phyloP scores from a whole-genome alignment of 1,140 invertebrate genomes.

The Listronotus oregonensis region DNA sequence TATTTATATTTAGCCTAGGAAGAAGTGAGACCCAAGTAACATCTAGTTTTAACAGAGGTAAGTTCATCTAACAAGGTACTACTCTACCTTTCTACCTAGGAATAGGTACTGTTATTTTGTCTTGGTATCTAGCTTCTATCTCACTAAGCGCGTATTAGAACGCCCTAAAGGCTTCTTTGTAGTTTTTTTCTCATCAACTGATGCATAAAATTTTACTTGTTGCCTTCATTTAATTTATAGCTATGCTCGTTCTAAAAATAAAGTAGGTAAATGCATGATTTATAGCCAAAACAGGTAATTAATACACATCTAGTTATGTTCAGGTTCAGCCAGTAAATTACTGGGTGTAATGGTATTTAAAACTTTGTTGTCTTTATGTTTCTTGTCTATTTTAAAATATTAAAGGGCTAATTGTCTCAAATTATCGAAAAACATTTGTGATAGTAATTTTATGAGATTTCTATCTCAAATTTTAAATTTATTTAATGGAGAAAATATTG shows the following conservation, averaged over 20 bases:
- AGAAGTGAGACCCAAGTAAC: constrained; percentile 11
- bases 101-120: constrained; percentile 29
- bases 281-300: constrained; percentile 13
- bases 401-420: no score
- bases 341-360: no score
- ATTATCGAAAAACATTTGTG: no score
- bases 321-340: no score
- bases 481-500: no score
- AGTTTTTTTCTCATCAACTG: constrained; percentile 17
- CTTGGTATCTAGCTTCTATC: constrained; percentile 3
- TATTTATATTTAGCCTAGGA: constrained; percentile 10
- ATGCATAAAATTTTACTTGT: constrained; percentile 27
- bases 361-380: no score
- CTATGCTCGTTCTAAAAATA: constrained; percentile 2
- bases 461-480: no score
- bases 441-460: no score
- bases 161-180: constrained; percentile 17
- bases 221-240: constrained; percentile 27
- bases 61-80: constrained; percentile 14
- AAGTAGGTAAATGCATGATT: constrained; percentile 5
- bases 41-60: constrained; percentile 20
- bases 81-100: constrained; percentile 15
- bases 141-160: background rate
- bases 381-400: no score
- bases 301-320: background rate